These are phyloP conservation scores for Amblyteles armatorius DNA, from an alignment of 2,888 invertebrate species.

Conservation along the genomic window DNA sequence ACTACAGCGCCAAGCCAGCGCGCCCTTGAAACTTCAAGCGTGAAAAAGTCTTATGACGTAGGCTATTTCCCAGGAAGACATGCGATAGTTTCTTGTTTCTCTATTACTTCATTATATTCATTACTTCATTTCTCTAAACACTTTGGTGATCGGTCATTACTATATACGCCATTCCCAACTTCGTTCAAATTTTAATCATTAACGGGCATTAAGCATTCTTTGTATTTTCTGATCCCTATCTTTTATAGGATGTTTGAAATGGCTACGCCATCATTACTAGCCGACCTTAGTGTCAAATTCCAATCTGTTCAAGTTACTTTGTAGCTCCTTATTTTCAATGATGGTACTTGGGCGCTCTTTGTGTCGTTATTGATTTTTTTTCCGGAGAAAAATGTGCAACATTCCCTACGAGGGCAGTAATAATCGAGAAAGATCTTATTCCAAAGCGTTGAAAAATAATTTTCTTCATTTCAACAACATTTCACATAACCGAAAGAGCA, in stretches of 20 bases:
- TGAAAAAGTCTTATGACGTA: conserved; percentile 73
- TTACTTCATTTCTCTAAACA: conserved; percentile 52
- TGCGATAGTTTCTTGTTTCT: conserved; percentile 76
- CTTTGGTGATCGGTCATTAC: conserved; percentile 23
- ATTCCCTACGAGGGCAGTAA: background rate
- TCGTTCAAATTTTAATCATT: conserved; percentile 22
- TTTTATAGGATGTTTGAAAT: background rate
- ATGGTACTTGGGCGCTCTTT: background rate
- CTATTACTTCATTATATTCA: conserved; percentile 63
- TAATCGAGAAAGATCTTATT: background rate
- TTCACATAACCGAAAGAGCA: background rate
- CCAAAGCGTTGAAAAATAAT: conserved; percentile 4
- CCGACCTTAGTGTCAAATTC: background rate
- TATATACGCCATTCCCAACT: background rate
- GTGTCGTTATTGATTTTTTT: background rate
- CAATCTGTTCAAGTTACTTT: background rate
- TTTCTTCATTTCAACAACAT: background rate
- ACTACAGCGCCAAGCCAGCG: conserved; percentile 38
- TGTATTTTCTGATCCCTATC: conserved; percentile 4
- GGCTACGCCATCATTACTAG: background rate
- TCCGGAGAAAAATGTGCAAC: background rate
- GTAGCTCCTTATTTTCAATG: background rate
- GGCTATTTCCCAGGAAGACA: conserved; percentile 78
- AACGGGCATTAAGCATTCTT: background rate
- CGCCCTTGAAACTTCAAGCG: conserved; percentile 67